Conservation (phyloP, 2,888 invertebrate species). For the Homarus gammarus region DNA sequence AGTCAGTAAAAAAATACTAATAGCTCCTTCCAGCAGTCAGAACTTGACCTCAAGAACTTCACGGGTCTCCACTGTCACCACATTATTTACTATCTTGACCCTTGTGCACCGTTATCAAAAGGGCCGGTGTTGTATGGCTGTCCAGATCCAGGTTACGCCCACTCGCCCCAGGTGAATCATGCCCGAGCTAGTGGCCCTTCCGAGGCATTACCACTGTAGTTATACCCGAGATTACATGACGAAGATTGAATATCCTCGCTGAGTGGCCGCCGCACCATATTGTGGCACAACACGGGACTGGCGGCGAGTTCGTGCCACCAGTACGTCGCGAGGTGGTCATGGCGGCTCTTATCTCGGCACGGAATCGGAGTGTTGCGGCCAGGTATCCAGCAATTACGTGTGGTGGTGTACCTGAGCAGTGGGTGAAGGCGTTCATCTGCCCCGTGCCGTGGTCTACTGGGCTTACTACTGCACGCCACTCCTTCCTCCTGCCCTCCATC, state of each 20-base stretch:
- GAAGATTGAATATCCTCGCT: conserved; percentile 29
- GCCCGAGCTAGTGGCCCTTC: conserved; percentile 20
- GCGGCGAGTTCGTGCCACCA: conserved; percentile 10
- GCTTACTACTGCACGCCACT: background rate
- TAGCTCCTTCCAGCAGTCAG: conserved; percentile 50
- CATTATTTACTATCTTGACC: conserved; percentile 30
- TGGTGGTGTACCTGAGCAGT: conserved; percentile 33
- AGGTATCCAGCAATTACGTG: conserved; percentile 33
- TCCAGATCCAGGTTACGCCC: background rate
- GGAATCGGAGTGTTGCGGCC: conserved; percentile 18
- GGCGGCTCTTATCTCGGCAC: conserved; percentile 37
- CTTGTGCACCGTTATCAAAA: conserved; percentile 18
- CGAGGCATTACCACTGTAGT: conserved; percentile 40
- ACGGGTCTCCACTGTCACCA: background rate
- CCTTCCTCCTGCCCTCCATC: background rate
- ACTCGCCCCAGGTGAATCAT: conserved; percentile 14
- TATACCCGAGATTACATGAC: conserved; percentile 9
- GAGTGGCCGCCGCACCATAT: conserved; percentile 24
- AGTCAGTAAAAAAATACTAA: conserved; percentile 59
- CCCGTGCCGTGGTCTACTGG: background rate
- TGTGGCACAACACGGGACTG: background rate
- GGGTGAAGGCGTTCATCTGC: background rate
- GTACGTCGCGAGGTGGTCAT: background rate
- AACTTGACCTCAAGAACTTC: conserved; percentile 37
- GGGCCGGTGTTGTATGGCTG: conserved; percentile 2